Conservation (phyloP, 2,797 vertebrate genomes). For the Mastacembelus armatus region DNA sequence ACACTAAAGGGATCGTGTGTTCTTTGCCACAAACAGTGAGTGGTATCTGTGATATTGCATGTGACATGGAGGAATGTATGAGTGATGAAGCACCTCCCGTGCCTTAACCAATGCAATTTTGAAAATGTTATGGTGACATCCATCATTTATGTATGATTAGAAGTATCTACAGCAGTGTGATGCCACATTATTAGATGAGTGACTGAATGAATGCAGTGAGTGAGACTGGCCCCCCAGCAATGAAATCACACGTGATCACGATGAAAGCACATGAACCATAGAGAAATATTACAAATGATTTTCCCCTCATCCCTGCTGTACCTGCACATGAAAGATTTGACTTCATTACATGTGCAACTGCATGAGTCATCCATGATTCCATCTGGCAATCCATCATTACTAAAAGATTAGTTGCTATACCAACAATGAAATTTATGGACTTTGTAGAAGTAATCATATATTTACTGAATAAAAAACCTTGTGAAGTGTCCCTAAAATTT, state of each 20-base stretch:
- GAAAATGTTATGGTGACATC: conserved; percentile 19
- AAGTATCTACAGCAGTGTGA: neutral
- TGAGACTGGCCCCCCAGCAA: neutral
- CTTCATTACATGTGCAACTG: conserved; percentile 27
- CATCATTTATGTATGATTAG: conserved; percentile 30
- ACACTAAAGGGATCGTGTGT: conserved; percentile 8
- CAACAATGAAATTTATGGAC: conserved; percentile 16
- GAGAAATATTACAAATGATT: conserved; percentile 8
- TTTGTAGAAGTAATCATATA: conserved; percentile 18
- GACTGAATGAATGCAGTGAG: neutral
- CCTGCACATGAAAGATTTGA: conserved; percentile 21
- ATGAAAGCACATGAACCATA: neutral
- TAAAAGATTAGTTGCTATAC: conserved; percentile 7
- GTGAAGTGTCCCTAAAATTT: conserved; percentile 24
- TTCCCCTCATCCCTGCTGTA: neutral
- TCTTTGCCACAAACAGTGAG: conserved; percentile 23
- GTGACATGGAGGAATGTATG: neutral
- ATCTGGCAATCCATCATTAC: conserved; percentile 28
- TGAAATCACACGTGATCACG: conserved; percentile 17
- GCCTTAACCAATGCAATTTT: conserved; percentile 32
- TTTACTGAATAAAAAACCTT: conserved; percentile 19
- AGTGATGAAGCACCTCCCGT: conserved; percentile 18
- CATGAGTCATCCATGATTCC: conserved; percentile 19
- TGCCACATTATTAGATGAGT: conserved; percentile 2
- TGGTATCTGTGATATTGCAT: neutral